Evolutionary conservation across 2,888 invertebrate species (phyloP), one percentile per base, ranked within the genome.

Genomic region (Ophion ventricosus): DNA sequence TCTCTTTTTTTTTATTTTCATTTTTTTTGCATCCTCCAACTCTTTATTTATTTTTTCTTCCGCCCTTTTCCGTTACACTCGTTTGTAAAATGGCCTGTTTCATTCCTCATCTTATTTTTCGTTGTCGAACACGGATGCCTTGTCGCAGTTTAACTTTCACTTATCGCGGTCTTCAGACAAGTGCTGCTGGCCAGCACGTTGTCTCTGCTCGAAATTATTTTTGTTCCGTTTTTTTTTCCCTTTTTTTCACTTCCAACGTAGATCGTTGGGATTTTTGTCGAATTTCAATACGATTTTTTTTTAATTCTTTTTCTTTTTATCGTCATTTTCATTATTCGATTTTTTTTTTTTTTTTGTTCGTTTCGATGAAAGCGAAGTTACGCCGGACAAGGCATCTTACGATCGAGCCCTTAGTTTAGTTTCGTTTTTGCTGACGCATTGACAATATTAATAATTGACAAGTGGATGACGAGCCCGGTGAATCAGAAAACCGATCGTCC

Each of bases 1-100:
- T 81, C 20, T 66, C 67, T 76, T 74, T 56, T 72, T 61, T 56
- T 80, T 86, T 75, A 76, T 4, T 35, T 66, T 67, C 26, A 35
- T 78, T 78, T 75, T 83, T 80, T 75, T 76, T 10, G 1, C n/a
- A 72, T 80, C 69, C 57, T 67, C 75, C 69, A 40, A 73, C 81
- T 40, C 73, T 78, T 75, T 86, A 72, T 78, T 86, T 82, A 82
- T 87, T 85, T 75, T 78, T 82, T 83, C 25, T 80, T 64, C 35
- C 67, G 64, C 80, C 83, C 76, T 75, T 64, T 78, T 82, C 70
- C 80, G 67, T 82, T 66, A 63, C 49, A 23, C 76, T 83, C 80
- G 87, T 87, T 90, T 90, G 90, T 90, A 90, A 90, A 90, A 90
- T 90, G 88, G 90, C 89, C 87, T 89, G 88, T 89, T 91, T 88